phyloP scores from a whole-genome alignment of 2,888 invertebrate genomes.

The Eucriotettix oculatus region DNA sequence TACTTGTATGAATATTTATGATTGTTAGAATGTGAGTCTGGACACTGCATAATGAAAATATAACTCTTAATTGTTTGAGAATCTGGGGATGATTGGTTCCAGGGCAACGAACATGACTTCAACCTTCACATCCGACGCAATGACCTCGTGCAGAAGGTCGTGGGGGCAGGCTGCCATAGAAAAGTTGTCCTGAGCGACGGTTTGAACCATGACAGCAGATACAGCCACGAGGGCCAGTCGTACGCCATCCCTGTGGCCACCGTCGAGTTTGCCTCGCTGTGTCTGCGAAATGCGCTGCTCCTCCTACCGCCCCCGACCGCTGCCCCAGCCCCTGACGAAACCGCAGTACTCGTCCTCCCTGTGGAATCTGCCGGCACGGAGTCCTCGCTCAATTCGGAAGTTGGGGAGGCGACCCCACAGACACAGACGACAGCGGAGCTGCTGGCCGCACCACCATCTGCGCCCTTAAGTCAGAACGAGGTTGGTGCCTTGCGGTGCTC shows the following conservation, averaged over 20 bases:
- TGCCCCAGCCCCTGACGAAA: conserved; percentile 11
- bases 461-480: conserved; percentile 13
- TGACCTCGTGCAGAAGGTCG: conserved; percentile 38
- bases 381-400: not conserved
- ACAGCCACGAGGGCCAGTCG: conserved; percentile 45
- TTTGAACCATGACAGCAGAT: conserved; percentile 28
- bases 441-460: conserved; percentile 6
- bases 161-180: conserved; percentile 39
- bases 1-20: too few relatives aligned
- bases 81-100: conserved; percentile 8
- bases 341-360: too few relatives aligned
- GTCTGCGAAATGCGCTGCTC: conserved; percentile 67
- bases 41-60: too few relatives aligned
- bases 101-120: conserved; percentile 45
- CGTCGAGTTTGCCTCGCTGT: conserved; percentile 76
- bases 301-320: conserved; percentile 36
- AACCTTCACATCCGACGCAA: conserved; percentile 38
- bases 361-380: too few relatives aligned
- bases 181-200: conserved; percentile 42
- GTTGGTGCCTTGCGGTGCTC: conserved; percentile 29
- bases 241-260: conserved; percentile 77
- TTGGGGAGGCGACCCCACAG: not conserved
- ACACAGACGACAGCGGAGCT: not conserved
- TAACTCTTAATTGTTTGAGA: too few relatives aligned
- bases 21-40: too few relatives aligned